Conservation (phyloP, 2,797 vertebrate species). For the Sarcoramphus papa region DNA sequence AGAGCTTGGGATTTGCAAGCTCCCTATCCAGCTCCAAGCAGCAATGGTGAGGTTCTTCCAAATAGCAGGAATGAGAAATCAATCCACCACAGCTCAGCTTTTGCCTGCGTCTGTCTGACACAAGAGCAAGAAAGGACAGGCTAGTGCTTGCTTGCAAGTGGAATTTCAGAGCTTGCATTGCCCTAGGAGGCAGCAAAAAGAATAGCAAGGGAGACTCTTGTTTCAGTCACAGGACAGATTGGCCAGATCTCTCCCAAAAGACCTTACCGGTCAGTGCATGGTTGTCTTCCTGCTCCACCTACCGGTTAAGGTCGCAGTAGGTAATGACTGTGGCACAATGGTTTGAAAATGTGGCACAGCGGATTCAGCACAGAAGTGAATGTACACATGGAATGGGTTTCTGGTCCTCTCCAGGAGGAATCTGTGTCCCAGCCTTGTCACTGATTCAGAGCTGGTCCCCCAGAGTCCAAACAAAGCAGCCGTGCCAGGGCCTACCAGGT, state of each 20-base stretch:
- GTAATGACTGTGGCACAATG: background rate
- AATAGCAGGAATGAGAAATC: background rate
- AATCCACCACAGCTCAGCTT: background rate
- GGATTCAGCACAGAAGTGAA: background rate
- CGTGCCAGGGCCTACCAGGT: background rate
- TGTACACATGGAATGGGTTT: background rate
- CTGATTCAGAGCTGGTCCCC: background rate
- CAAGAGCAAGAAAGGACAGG: background rate
- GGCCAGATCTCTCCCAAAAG: background rate
- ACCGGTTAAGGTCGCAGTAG: conserved; percentile 11
- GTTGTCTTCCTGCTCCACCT: conserved; percentile 22
- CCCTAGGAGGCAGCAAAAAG: background rate
- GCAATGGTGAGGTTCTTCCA: background rate
- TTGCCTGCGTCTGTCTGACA: background rate
- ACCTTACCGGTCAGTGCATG: background rate
- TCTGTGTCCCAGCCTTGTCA: background rate
- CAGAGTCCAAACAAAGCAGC: background rate
- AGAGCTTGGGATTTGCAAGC: background rate
- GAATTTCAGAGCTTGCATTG: background rate
- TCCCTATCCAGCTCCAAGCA: background rate
- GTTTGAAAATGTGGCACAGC: background rate
- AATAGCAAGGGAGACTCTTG: background rate
- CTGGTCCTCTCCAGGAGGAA: background rate
- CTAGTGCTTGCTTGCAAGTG: background rate
- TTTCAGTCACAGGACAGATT: background rate